Evolutionary conservation across 2,888 invertebrate genomes (phyloP), one percentile per base, ranked within the genome.

Genomic region (Drosophila putrida): DNA sequence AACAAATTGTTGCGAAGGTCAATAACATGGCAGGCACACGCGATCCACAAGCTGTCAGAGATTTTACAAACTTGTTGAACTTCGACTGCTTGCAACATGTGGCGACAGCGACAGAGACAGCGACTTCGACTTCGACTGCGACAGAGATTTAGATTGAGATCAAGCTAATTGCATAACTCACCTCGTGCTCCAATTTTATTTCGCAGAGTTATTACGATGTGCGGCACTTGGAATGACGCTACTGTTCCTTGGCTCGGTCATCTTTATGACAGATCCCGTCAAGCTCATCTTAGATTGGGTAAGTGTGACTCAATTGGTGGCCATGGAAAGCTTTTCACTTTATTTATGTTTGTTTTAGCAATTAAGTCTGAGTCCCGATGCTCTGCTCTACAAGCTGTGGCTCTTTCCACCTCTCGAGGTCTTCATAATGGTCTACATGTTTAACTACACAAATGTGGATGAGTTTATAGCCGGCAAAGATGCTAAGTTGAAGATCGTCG

Each of bases 381-480:
- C 95, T 0, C 82, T 94, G n/a, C 89, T 95, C 1, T 94, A 94
- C 80, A 91, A 93, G 4, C 81, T 96, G n/a, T 95, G 96, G 94
- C 90, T 93, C 58, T 93, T 93, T 3, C 96, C 96, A 13, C 95
- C 95, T 0, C 93, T 95, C 33, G 94, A 95, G 0, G 93, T 96
- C 0, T 94, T 94, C 71, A 90, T 96, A 5, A 94, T 94, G 36
- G 93, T 95, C 0, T 96, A 95, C 89, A 93, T 96, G 63, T 97
- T 96, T 91, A 97, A 97, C 89, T 94, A 97, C 54, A 97, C 97
- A n/a, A 97, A 97, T 90, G 91, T 94, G 2, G 94, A 95, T 9
- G 94, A 93, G 47, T 97, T 96, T 91, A 90, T 95, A 35, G 92
- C 92, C 0, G 96, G 96, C 0, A 91, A 93, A 53, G 95, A 94